Conservation (phyloP, 2,113 vertebrate species). For the Gavia stellata region DNA sequence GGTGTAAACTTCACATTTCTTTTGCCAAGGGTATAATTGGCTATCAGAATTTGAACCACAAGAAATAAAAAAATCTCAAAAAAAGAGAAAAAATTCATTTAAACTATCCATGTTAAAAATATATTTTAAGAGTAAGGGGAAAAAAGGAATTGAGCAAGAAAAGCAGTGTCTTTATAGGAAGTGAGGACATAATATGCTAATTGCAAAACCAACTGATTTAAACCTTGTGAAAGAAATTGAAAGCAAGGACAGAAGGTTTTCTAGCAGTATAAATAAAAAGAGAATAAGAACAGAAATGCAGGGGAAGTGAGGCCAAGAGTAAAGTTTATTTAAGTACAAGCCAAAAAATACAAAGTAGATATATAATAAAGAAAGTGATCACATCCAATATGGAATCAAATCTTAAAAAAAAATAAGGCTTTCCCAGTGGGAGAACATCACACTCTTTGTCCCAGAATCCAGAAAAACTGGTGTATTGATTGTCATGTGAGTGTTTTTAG, state of each 20-base stretch:
- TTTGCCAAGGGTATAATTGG: neutral
- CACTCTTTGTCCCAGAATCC: neutral
- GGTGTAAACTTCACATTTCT: neutral
- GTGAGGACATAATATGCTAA: neutral
- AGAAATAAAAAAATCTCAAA: neutral
- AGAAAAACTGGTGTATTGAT: neutral
- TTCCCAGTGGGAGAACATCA: neutral
- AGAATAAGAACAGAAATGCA: neutral
- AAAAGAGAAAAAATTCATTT: neutral
- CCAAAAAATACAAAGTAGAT: neutral
- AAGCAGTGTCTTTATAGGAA: neutral
- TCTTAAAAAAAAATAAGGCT: neutral
- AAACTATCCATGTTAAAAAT: neutral
- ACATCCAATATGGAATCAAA: neutral
- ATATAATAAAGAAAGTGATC: neutral
- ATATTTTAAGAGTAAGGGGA: neutral
- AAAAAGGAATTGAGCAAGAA: neutral
- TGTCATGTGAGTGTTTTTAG: neutral
- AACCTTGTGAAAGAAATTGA: neutral
- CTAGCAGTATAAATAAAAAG: neutral
- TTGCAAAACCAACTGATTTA: neutral
- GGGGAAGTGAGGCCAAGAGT: neutral
- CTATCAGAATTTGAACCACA: neutral
- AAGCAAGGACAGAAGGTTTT: neutral
- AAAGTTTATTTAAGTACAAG: neutral